Conservation (phyloP, 2,113 vertebrate species). For the Halichoeres trimaculatus region DNA sequence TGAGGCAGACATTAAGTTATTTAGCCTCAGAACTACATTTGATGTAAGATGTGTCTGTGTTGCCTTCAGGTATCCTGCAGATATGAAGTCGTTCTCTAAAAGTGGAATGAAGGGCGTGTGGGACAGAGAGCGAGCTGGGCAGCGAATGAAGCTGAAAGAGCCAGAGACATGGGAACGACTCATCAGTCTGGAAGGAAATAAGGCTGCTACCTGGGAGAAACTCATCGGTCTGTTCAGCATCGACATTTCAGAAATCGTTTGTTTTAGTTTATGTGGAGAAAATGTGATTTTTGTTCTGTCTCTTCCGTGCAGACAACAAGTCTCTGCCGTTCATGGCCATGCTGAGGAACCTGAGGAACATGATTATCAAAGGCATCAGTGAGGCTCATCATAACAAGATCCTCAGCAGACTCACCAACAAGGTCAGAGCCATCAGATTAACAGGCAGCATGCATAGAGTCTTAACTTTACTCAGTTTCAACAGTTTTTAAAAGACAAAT, state of each 20-base stretch:
- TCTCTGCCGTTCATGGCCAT: conserved; percentile 93
- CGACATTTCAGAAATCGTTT: not conserved
- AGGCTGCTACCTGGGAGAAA: conserved; percentile 85
- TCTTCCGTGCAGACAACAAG: conserved; percentile 79
- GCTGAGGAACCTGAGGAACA: conserved; percentile 90
- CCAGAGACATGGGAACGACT: conserved; percentile 88
- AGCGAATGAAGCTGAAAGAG: conserved; percentile 86
- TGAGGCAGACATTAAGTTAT: no score
- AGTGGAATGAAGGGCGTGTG: conserved; percentile 87
- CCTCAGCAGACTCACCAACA: conserved; percentile 82
- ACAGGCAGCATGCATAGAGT: no score
- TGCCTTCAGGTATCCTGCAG: conserved; percentile 85
- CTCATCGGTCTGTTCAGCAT: conserved; percentile 84
- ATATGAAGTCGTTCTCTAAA: conserved; percentile 78
- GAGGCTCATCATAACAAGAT: conserved; percentile 84
- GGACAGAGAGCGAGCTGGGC: conserved; percentile 84
- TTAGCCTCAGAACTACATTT: no score
- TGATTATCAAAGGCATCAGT: conserved; percentile 87
- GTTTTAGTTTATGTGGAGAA: not conserved
- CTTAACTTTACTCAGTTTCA: no score
- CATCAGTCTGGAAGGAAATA: conserved; percentile 86
- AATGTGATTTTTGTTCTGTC: no score
- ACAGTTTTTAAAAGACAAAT: no score
- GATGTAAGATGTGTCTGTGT: not conserved
- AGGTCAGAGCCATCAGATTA: conserved; percentile 67